Evolutionary conservation across 1,140 invertebrate genomes (phyloP).

Genomic region (Lutraria rhynchaena): DNA sequence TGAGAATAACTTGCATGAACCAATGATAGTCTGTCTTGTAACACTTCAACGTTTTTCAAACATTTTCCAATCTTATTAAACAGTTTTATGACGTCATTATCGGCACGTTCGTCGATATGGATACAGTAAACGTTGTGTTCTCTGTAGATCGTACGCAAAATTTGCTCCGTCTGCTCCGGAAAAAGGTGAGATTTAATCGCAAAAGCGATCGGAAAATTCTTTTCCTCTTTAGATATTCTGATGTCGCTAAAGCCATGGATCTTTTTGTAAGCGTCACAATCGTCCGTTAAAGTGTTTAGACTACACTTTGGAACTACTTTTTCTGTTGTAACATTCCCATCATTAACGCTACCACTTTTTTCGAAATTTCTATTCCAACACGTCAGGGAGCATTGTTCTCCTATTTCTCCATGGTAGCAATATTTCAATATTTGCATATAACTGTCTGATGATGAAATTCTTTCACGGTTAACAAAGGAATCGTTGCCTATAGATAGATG

Average conservation of each 20-base stretch:
- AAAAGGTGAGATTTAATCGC: slow-evolving; percentile 71
- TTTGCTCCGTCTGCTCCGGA: slow-evolving; percentile 73
- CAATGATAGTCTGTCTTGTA: slow-evolving; percentile 58
- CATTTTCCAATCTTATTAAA: slow-evolving; percentile 69
- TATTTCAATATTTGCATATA: not conserved
- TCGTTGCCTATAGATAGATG: not conserved
- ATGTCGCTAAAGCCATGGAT: slow-evolving; percentile 57
- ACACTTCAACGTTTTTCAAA: slow-evolving; percentile 71
- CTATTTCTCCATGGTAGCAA: not conserved
- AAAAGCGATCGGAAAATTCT: slow-evolving; percentile 74
- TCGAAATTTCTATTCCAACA: not conserved
- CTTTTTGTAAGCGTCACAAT: slow-evolving; percentile 58
- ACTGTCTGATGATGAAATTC: not conserved
- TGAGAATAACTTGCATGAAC: slow-evolving; percentile 64
- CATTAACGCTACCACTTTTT: not conserved
- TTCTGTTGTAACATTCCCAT: not conserved
- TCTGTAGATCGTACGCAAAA: slow-evolving; percentile 78
- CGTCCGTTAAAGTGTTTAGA: slow-evolving; percentile 51
- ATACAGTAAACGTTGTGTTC: slow-evolving; percentile 81
- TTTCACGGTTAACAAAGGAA: not conserved
- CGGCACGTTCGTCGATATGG: slow-evolving; percentile 75
- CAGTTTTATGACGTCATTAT: slow-evolving; percentile 54
- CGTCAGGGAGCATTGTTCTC: not conserved
- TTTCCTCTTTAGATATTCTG: slow-evolving; percentile 62
- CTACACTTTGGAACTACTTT: slow-evolving; percentile 24